Evolutionary conservation across 2,888 invertebrate genomes (phyloP).

Genomic region (Steromphala cineraria): DNA sequence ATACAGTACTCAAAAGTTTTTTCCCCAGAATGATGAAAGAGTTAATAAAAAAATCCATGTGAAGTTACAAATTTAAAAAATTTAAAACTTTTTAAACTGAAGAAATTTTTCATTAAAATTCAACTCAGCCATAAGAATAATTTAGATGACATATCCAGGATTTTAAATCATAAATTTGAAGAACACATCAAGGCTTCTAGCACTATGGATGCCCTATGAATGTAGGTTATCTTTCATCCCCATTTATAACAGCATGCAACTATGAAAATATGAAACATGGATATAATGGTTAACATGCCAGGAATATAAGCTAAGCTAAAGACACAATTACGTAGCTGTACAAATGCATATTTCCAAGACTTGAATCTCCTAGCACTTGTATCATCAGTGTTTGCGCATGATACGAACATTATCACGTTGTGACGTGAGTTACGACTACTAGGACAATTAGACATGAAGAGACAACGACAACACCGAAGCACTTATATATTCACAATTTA

Average conservation of each 20-base stretch:
- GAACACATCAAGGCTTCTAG: not conserved
- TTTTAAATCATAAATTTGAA: not conserved
- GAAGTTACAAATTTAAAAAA: too few relatives aligned
- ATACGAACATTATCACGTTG: not conserved
- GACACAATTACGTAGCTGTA: not conserved
- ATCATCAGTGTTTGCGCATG: not conserved
- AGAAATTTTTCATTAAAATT: too few relatives aligned
- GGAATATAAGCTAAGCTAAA: not conserved
- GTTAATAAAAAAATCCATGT: too few relatives aligned
- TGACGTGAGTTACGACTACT: too few relatives aligned
- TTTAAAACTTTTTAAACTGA: too few relatives aligned
- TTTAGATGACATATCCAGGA: too few relatives aligned
- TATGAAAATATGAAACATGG: slow-evolving; percentile 1
- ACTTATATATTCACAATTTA: not conserved
- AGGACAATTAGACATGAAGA: too few relatives aligned
- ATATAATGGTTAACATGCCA: not conserved
- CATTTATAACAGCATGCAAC: not conserved
- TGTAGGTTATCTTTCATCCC: too few relatives aligned
- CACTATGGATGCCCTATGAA: slow-evolving; percentile 10
- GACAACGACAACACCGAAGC: not conserved
- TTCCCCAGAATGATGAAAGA: too few relatives aligned
- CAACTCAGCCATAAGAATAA: too few relatives aligned
- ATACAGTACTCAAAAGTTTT: too few relatives aligned
- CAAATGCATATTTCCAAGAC: slow-evolving; percentile 12
- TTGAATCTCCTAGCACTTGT: not conserved